Percentiles rank a stretch among this genome's conserved stretches.
phyloP scores from a whole-genome alignment of 2,113 vertebrate genomes.

The Lophotis ruficrista region DNA sequence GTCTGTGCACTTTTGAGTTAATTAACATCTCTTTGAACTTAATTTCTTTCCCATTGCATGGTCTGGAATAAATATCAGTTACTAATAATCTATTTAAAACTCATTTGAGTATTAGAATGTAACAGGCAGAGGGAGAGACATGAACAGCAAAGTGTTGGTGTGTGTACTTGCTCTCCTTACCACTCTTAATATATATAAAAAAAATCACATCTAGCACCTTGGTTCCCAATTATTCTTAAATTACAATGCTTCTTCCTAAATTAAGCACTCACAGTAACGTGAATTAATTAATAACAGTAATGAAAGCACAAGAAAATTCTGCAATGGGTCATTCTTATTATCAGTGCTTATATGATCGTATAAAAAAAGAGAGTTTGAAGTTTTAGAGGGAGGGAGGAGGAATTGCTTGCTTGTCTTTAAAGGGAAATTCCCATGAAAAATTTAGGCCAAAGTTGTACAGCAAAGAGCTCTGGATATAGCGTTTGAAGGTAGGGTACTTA shows the following conservation, averaged over 20 bases:
- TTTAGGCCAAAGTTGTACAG: background rate
- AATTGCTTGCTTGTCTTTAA: background rate
- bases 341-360: background rate
- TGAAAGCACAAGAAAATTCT: background rate
- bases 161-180: background rate
- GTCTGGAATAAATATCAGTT: slow-evolving; percentile 60
- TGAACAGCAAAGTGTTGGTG: background rate
- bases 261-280: background rate
- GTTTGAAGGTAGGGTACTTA: background rate
- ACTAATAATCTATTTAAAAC: slow-evolving; percentile 55
- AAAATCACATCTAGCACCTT: background rate
- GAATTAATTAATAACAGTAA: background rate
- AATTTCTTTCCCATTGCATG: slow-evolving; percentile 48
- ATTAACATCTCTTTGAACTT: slow-evolving; percentile 74
- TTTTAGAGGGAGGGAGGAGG: background rate
- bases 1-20: slow-evolving; percentile 48
- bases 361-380: background rate
- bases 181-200: background rate
- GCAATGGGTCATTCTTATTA: background rate
- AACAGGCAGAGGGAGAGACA: slow-evolving; percentile 2
- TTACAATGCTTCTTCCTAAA: background rate
- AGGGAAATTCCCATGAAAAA: background rate
- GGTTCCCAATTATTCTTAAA: slow-evolving; percentile 10
- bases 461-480: background rate
- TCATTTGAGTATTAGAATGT: slow-evolving; percentile 32